Evolutionary conservation across 35 echinoderm and acorn worm genomes (phyloP).

Genomic region (Patiria miniata): DNA sequence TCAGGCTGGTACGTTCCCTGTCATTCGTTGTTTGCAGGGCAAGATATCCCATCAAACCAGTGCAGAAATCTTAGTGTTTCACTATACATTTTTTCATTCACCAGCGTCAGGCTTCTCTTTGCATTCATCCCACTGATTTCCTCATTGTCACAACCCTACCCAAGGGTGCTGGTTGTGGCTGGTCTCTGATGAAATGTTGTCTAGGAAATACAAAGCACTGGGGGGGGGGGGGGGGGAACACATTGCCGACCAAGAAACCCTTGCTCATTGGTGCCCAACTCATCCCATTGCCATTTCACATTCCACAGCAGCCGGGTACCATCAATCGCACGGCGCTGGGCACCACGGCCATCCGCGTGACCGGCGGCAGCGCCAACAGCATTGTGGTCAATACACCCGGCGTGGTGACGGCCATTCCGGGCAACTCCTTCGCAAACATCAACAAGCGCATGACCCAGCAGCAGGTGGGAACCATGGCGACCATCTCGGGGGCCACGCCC

Average conservation of each 20-base stretch:
- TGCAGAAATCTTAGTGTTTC: no score
- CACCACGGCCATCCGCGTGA: conserved; percentile 50
- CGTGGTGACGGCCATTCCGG: conserved; percentile 35
- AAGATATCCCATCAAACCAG: no score
- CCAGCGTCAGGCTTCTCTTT: no score
- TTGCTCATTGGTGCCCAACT: not conserved
- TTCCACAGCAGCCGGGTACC: conserved; percentile 76
- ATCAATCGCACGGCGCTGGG: conserved; percentile 70
- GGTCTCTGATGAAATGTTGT: no score
- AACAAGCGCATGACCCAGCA: conserved; percentile 92
- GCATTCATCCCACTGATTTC: no score
- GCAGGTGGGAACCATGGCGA: conserved; percentile 38
- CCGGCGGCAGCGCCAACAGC: conserved; percentile 48
- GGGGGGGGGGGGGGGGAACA: not conserved
- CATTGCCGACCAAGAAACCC: not conserved
- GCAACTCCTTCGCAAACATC: conserved; percentile 70
- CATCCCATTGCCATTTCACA: not conserved
- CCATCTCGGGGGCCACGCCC: conserved; percentile 23
- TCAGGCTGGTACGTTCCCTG: no score
- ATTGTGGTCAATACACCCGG: conserved; percentile 76
- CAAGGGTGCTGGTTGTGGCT: no score
- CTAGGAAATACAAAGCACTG: no score
- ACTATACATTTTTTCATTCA: no score
- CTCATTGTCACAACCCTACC: no score
- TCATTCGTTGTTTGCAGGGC: no score